A percentile compares a stretch with the other conserved stretches of the same genome.
Evolutionary conservation across 1,140 invertebrate species (phyloP).

Genomic region (Orius insidiosus): DNA sequence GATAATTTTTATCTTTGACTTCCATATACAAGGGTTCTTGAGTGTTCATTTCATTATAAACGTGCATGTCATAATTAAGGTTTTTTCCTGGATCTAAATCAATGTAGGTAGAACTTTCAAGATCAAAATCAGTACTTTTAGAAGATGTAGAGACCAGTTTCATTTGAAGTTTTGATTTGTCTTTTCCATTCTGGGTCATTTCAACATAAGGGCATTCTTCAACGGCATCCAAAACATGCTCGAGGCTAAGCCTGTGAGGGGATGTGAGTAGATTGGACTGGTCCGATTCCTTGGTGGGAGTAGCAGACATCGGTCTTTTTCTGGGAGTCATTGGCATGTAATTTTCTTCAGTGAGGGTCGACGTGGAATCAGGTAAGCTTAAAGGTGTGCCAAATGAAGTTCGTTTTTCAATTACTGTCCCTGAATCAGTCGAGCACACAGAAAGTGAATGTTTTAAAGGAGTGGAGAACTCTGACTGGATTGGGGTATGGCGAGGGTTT

Average conservation of each 20-base stretch:
- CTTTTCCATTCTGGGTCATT: constrained; percentile 55
- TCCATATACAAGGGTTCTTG: constrained; percentile 69
- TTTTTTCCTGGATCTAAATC: constrained; percentile 3
- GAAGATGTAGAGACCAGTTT: no score
- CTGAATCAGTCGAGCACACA: no score
- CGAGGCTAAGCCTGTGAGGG: constrained; percentile 20
- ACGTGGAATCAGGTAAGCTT: neutral
- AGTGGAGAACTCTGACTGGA: neutral
- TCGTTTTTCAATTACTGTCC: no score
- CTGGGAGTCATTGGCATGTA: constrained; percentile 71
- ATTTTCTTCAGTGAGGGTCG: constrained; percentile 43
- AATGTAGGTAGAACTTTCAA: neutral
- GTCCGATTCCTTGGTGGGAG: constrained; percentile 25
- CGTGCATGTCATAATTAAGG: constrained; percentile 3
- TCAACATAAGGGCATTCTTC: constrained; percentile 72
- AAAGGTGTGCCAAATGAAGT: constrained; percentile 27
- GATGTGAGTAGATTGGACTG: constrained; percentile 12
- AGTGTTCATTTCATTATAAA: no score
- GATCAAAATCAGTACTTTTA: neutral
- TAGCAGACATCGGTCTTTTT: constrained; percentile 39
- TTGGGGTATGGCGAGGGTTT: constrained; percentile 3
- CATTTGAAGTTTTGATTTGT: constrained; percentile 17
- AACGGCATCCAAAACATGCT: constrained; percentile 24
- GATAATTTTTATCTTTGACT: constrained; percentile 23
- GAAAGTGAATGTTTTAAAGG: neutral